Conservation (phyloP, 2,113 vertebrate species). For the Lepisosteus osseus region DNA sequence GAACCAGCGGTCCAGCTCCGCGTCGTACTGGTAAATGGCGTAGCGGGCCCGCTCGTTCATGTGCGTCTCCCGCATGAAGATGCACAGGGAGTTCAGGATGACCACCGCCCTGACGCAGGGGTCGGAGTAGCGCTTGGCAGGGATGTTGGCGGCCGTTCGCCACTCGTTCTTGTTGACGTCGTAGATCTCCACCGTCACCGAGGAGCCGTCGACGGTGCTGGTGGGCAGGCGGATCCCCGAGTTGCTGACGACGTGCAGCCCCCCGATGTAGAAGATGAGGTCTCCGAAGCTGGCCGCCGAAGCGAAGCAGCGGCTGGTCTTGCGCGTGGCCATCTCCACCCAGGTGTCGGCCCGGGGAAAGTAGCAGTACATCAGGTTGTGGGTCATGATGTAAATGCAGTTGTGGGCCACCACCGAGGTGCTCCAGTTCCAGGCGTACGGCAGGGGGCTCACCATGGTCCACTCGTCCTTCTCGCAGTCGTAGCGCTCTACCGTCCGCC, state of each 20-base stretch:
- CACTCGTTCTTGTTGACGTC: slow-evolving; percentile 93
- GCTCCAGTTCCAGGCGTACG: slow-evolving; percentile 92
- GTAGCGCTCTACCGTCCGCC: slow-evolving; percentile 90
- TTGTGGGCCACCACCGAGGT: slow-evolving; percentile 83
- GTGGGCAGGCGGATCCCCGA: slow-evolving; percentile 81
- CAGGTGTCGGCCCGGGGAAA: slow-evolving; percentile 88
- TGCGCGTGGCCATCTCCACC: slow-evolving; percentile 93
- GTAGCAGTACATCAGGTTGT: slow-evolving; percentile 94
- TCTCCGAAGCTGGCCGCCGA: slow-evolving; percentile 89
- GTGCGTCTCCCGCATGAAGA: slow-evolving; percentile 92
- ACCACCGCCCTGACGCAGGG: slow-evolving; percentile 88
- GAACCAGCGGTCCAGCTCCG: slow-evolving; percentile 88
- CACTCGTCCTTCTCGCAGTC: slow-evolving; percentile 92
- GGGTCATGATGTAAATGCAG: slow-evolving; percentile 91
- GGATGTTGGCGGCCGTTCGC: slow-evolving; percentile 88
- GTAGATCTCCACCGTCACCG: slow-evolving; percentile 89
- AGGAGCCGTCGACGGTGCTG: slow-evolving; percentile 86
- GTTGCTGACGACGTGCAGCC: slow-evolving; percentile 88
- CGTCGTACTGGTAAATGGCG: slow-evolving; percentile 89
- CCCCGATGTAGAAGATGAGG: slow-evolving; percentile 94
- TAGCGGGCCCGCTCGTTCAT: slow-evolving; percentile 93
- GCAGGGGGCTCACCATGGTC: slow-evolving; percentile 88
- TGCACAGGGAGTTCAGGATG: slow-evolving; percentile 84
- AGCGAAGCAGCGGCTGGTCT: slow-evolving; percentile 89
- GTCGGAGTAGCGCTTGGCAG: slow-evolving; percentile 89